Conservation (phyloP, 2,888 invertebrate genomes). For the Cecidostiba fungosa region DNA sequence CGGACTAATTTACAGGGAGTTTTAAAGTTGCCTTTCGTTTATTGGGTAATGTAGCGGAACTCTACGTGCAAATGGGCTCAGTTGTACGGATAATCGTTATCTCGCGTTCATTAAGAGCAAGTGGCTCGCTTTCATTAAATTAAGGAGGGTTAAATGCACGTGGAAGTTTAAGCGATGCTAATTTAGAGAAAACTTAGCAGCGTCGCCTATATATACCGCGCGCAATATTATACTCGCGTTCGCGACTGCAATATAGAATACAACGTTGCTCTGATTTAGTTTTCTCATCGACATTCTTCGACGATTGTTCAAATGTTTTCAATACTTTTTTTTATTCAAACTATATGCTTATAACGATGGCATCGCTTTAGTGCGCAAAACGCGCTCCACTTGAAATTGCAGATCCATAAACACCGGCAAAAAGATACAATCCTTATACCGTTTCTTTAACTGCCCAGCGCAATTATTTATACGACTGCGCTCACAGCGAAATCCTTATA, state of each 20-base stretch:
- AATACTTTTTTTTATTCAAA: not conserved
- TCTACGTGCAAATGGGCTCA: constrained; percentile 39
- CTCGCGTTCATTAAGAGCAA: constrained; percentile 43
- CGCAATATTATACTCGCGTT: not conserved
- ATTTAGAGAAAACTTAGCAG: constrained; percentile 26
- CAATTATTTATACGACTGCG: constrained; percentile 34
- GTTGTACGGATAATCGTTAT: constrained; percentile 50
- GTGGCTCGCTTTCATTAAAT: constrained; percentile 37
- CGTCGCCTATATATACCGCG: not conserved
- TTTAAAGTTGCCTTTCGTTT: constrained; percentile 37
- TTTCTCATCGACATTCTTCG: not conserved
- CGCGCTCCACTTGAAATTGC: not conserved
- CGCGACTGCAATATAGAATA: not conserved
- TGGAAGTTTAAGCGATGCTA: not conserved
- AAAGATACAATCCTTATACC: constrained; percentile 11
- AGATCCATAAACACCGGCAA: not conserved
- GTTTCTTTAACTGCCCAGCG: constrained; percentile 3
- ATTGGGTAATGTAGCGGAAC: constrained; percentile 54
- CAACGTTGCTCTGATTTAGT: not conserved
- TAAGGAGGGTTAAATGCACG: constrained; percentile 7
- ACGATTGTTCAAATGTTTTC: not conserved
- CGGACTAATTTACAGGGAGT: constrained; percentile 26
- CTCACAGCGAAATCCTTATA: not conserved
- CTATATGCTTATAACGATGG: not conserved
- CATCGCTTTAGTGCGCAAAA: not conserved